Evolutionary conservation across 2,797 vertebrate species (phyloP).

Genomic region (Enteromius argenteus): DNA sequence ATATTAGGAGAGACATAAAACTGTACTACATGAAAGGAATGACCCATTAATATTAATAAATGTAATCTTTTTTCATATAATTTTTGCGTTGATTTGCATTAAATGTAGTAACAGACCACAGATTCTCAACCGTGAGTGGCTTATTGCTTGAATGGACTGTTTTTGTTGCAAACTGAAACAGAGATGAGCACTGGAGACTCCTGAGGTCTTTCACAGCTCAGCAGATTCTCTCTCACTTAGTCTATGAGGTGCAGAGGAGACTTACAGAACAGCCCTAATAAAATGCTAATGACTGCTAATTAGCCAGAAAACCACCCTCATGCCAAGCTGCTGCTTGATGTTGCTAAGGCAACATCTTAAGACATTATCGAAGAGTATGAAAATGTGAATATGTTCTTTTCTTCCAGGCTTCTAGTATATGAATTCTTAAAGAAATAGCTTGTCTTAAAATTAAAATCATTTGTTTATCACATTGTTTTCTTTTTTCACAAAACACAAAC

Average conservation of each 20-base stretch:
- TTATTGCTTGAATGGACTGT: neutral
- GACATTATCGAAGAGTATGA: slow-evolving; percentile 32
- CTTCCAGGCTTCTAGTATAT: slow-evolving; percentile 6
- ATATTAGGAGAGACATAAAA: neutral
- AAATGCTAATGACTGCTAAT: slow-evolving; percentile 69
- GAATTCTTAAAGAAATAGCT: neutral
- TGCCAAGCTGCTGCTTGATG: slow-evolving; percentile 50
- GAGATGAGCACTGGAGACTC: slow-evolving; percentile 41
- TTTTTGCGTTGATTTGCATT: neutral
- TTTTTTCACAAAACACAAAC: neutral
- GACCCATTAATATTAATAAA: neutral
- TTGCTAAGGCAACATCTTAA: slow-evolving; percentile 56
- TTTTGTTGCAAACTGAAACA: slow-evolving; percentile 22
- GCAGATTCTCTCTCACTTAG: slow-evolving; percentile 68
- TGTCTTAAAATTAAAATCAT: neutral
- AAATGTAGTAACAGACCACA: neutral
- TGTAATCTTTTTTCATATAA: neutral
- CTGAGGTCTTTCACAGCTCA: slow-evolving; percentile 74
- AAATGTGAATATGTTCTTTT: slow-evolving; percentile 36
- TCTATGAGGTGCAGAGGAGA: slow-evolving; percentile 69
- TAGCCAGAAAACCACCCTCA: slow-evolving; percentile 68
- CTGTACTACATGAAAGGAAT: neutral
- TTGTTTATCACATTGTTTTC: neutral
- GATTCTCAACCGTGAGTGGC: neutral
- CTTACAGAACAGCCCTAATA: slow-evolving; percentile 69